Conservation (phyloP, 2,113 vertebrate genomes). For the Emydocephalus ijimae region DNA sequence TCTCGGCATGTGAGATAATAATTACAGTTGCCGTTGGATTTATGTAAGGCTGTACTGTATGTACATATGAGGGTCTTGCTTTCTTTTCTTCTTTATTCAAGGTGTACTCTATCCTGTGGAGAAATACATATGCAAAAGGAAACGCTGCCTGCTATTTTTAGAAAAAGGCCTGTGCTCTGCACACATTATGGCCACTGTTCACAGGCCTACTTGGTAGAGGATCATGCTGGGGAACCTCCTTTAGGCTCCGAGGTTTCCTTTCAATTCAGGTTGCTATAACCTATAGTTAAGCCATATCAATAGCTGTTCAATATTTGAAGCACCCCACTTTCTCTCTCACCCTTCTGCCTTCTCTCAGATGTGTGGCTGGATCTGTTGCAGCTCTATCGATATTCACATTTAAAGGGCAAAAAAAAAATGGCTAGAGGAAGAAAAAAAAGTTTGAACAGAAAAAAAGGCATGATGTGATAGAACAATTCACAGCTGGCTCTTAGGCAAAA, state of each 20-base stretch:
- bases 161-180: not conserved
- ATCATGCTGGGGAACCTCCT: not conserved
- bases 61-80: not conserved
- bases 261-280: slow-evolving; percentile 44
- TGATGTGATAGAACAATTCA: slow-evolving; percentile 64
- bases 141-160: slow-evolving; percentile 19
- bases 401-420: not conserved
- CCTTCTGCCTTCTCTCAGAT: slow-evolving; percentile 5
- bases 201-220: not conserved
- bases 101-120: not conserved
- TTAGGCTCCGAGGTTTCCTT: slow-evolving; percentile 39
- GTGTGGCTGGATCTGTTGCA: slow-evolving; percentile 1
- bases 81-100: not conserved
- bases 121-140: not conserved
- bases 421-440: fast-evolving
- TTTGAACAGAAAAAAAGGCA: slow-evolving; percentile 36
- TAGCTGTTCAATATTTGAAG: slow-evolving; percentile 13
- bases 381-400: slow-evolving; percentile 54
- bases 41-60: not conserved
- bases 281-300: slow-evolving; percentile 27
- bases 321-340: slow-evolving; percentile 15
- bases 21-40: not conserved
- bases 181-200: not conserved
- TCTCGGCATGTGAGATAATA: not conserved
- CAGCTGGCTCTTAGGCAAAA: slow-evolving; percentile 50